Evolutionary conservation across 2,888 invertebrate species (phyloP), one percentile per base, ranked within the genome.

Genomic region (Pseudeuparius sepicola): DNA sequence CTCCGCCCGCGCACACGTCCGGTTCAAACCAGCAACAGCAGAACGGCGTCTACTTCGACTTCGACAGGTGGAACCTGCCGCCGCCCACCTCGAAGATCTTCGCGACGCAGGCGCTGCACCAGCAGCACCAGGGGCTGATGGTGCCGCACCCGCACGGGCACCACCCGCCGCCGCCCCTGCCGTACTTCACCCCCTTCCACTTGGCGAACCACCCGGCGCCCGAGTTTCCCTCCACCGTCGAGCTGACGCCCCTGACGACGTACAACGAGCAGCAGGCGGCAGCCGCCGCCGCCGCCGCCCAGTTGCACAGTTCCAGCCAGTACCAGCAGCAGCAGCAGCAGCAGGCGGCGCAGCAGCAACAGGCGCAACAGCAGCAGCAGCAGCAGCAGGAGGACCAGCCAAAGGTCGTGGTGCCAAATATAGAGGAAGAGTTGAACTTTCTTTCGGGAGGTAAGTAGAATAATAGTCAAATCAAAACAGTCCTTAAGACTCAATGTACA

Each of bases 351-450:
- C 51, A 47, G 14, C 50, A 47, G 27, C 48, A 27, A 6, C 43
- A 43, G 15, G 46, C 35, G 14, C 49, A 40, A 10, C 47, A 46
- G 30, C 53, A 50, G 24, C 50, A 41, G 16, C 49, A 47, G 14
- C 56, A 47, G 40, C 63, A 49, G 57, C 72, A 61, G 47, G 79
- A 78, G 60, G 73, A 75, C 54, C 76, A 78, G 63, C 80, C 81
- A 48, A 85, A 85, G 70, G 85, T 86, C 52, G 82, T 86, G 53
- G 85, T 86, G 55, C 86, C 86, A 51, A 84, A 86, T 66, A 85
- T 87, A 60, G 86, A 86, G 64, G 85, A 87, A 66, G 87, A 87
- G 66, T 69, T 87, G 56, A 80, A 80, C 61, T 85, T 84, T 65
- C 69, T 86, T 61, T 73, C 77, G 52, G 74, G 75, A 66, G 56